Evolutionary conservation across 2,888 invertebrate species (phyloP).

Genomic region (Himalopsyche kuldschensis): DNA sequence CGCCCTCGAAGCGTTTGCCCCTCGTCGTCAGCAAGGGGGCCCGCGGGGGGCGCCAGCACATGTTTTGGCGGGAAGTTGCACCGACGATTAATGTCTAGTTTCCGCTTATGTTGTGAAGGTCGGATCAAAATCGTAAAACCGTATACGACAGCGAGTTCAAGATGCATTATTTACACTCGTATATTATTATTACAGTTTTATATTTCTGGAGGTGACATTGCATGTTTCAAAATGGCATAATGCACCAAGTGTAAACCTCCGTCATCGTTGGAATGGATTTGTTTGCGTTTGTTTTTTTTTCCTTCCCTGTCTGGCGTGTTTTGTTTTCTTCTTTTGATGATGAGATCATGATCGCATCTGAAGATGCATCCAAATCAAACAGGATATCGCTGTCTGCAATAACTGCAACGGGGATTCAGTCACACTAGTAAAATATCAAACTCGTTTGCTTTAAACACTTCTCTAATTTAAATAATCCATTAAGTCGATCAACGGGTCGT

Average conservation of each 20-base stretch:
- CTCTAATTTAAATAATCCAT: too few species aligned
- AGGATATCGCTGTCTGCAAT: background rate
- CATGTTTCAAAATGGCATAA: background rate
- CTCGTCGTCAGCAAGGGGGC: background rate
- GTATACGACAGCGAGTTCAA: background rate
- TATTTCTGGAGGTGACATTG: background rate
- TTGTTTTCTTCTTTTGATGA: background rate
- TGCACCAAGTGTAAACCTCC: background rate
- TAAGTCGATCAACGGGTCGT: too few species aligned
- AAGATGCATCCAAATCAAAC: background rate
- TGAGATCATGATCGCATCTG: background rate
- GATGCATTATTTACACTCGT: background rate
- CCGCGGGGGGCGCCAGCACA: conserved; percentile 11
- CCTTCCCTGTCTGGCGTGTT: background rate
- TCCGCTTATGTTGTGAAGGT: background rate
- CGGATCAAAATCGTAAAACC: background rate
- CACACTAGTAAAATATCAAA: too few species aligned
- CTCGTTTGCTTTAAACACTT: too few species aligned
- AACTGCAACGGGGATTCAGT: too few species aligned
- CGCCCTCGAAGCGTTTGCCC: background rate
- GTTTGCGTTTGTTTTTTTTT: background rate
- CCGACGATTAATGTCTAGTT: background rate
- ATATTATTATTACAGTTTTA: background rate
- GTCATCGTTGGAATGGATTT: background rate
- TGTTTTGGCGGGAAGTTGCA: conserved; percentile 26